phyloP scores from a whole-genome alignment of 64 coral and sea anemone genomes.

The Pachyseris speciosa region DNA sequence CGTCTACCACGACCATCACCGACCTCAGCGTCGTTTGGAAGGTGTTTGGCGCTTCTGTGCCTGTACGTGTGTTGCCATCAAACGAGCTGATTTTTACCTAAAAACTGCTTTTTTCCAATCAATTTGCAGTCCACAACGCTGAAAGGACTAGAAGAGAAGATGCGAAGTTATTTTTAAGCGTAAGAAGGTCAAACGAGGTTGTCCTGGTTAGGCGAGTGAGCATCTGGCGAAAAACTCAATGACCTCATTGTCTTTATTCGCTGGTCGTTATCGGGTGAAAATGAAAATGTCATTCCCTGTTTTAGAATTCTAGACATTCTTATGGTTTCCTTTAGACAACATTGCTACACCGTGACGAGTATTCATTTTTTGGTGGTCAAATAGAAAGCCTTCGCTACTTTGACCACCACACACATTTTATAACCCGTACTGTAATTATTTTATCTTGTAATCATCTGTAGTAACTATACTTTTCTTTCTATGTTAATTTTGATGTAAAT shows the following conservation, averaged over 20 bases:
- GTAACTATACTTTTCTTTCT: too few relatives aligned
- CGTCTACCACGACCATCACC: background rate
- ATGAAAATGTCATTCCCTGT: background rate
- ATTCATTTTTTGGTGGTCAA: too few relatives aligned
- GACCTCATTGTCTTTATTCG: background rate
- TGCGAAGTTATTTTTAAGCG: background rate
- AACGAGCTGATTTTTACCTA: background rate
- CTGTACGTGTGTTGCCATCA: background rate
- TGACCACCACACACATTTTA: too few relatives aligned
- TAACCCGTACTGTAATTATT: too few relatives aligned
- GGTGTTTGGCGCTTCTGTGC: background rate
- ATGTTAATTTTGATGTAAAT: too few relatives aligned
- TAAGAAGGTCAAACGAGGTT: background rate
- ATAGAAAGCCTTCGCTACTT: too few relatives aligned
- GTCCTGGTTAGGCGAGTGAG: background rate
- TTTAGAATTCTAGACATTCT: background rate
- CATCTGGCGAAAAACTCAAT: background rate
- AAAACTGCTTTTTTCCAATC: background rate
- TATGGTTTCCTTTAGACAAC: too few relatives aligned
- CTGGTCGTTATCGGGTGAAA: background rate
- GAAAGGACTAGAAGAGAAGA: background rate
- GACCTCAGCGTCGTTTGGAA: background rate
- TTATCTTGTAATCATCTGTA: too few relatives aligned
- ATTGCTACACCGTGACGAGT: too few relatives aligned
- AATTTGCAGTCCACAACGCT: background rate